Conservation (phyloP, 2,797 vertebrate species). For the Catharus ustulatus region DNA sequence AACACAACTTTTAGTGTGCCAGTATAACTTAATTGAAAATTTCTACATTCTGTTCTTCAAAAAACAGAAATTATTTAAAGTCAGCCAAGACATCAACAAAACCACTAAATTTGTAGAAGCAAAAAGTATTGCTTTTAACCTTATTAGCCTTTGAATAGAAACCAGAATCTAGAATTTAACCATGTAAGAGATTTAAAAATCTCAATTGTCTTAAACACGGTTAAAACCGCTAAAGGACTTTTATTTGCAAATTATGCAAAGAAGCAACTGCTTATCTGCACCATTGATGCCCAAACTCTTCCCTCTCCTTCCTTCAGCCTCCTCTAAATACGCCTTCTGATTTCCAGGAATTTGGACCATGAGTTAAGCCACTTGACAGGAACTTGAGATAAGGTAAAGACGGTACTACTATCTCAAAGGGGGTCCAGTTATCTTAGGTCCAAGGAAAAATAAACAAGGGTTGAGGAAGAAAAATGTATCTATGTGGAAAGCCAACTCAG, state of each 20-base stretch:
- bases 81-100: neutral
- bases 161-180: neutral
- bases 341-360: neutral
- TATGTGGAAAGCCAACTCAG: neutral
- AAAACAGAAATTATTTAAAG: neutral
- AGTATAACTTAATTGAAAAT: neutral
- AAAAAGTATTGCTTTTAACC: neutral
- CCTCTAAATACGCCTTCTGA: no score
- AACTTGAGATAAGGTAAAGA: neutral
- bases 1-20: neutral
- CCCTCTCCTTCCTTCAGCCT: neutral
- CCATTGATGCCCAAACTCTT: no score
- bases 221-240: neutral
- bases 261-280: neutral
- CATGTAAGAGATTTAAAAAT: neutral
- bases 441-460: neutral
- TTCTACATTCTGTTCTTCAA: neutral
- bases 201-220: neutral
- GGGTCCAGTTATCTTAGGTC: neutral
- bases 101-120: neutral
- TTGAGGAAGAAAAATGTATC: neutral
- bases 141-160: neutral
- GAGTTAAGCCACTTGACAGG: neutral
- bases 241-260: neutral
- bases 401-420: neutral